These are phyloP conservation scores for Pocillopora meandrina DNA, from an alignment of 92 coral and sea anemone species.

Conservation along the genomic window DNA sequence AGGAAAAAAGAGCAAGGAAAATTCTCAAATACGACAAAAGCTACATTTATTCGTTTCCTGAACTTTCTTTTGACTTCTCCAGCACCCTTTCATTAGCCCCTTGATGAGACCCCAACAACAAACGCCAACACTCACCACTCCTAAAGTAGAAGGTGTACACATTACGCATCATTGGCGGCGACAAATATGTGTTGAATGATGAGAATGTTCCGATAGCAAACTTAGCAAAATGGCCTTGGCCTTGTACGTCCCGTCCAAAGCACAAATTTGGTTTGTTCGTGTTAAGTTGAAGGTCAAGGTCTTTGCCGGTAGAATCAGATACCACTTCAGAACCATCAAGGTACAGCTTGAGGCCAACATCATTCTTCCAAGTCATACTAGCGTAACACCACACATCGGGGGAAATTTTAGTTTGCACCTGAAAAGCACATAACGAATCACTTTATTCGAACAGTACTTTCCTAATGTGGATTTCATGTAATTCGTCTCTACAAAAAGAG, in stretches of 20 bases:
- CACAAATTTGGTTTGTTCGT: constrained; percentile 69
- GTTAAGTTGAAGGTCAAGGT: constrained; percentile 52
- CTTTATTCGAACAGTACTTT: too few species aligned
- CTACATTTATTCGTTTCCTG: too few species aligned
- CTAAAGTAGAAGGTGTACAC: constrained; percentile 86
- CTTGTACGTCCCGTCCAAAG: constrained; percentile 72
- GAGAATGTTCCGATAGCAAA: constrained; percentile 78
- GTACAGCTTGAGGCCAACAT: constrained; percentile 73
- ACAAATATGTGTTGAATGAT: constrained; percentile 68
- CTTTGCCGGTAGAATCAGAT: constrained; percentile 59
- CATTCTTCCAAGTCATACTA: constrained; percentile 76
- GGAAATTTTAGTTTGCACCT: constrained; percentile 34
- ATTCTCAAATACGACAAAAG: too few species aligned
- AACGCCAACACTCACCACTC: constrained; percentile 56
- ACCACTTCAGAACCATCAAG: constrained; percentile 51
- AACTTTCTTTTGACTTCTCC: too few species aligned
- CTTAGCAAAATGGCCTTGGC: constrained; percentile 61
- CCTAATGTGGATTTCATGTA: too few species aligned
- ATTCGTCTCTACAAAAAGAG: too few species aligned
- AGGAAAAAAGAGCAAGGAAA: too few species aligned
- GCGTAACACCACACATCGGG: constrained; percentile 74
- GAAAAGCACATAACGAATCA: neutral
- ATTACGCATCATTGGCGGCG: constrained; percentile 68
- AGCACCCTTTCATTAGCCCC: neutral
- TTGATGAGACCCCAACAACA: neutral